Evolutionary conservation across 2,888 invertebrate species (phyloP).

Genomic region (Parthenolecanium corni): DNA sequence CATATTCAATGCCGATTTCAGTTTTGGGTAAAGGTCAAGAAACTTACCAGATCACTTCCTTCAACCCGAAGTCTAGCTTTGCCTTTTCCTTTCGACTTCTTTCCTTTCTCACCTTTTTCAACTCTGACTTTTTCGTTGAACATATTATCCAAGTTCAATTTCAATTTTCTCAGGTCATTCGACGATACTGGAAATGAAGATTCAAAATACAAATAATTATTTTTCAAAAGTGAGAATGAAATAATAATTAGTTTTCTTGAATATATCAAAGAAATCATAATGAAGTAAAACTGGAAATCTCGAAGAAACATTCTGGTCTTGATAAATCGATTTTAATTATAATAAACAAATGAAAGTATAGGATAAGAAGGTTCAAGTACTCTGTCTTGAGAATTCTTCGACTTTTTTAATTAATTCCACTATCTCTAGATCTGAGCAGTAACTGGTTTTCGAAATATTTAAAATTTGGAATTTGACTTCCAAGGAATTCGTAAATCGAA

Average conservation of each 20-base stretch:
- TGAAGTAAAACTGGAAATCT: too few relatives aligned
- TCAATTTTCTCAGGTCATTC: constrained; percentile 71
- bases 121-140: constrained; percentile 78
- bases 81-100: constrained; percentile 49
- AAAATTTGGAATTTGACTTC: too few relatives aligned
- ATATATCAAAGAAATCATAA: neutral
- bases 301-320: too few relatives aligned
- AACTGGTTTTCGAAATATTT: too few relatives aligned
- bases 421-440: too few relatives aligned
- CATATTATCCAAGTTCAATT: constrained; percentile 68
- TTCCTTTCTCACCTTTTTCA: constrained; percentile 67
- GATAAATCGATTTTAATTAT: too few relatives aligned
- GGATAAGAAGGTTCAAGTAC: too few relatives aligned
- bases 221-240: constrained; percentile 8
- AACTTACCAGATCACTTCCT: constrained; percentile 30
- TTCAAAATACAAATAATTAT: neutral
- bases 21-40: neutral
- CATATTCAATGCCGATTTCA: neutral
- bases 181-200: constrained; percentile 53
- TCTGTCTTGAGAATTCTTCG: too few relatives aligned
- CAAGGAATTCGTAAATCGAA: too few relatives aligned
- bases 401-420: too few relatives aligned
- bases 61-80: constrained; percentile 31
- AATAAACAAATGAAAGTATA: too few relatives aligned
- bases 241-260: neutral